Conservation (phyloP, 2,797 vertebrate species). For the Intellagama lesueurii region DNA sequence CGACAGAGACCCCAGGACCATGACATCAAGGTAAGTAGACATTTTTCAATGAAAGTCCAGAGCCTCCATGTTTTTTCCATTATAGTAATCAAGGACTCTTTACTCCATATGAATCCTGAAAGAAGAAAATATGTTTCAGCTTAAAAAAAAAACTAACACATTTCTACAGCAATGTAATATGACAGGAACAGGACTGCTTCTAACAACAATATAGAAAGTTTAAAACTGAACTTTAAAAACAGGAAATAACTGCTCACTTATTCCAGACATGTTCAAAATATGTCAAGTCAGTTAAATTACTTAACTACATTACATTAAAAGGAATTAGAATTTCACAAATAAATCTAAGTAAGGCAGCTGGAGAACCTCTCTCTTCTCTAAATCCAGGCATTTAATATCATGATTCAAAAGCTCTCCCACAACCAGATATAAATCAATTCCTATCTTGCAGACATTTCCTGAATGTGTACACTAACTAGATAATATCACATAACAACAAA, state of each 20-base stretch:
- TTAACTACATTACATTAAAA: not conserved
- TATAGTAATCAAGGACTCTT: slow-evolving; percentile 74
- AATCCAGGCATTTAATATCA: not conserved
- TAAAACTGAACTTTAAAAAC: not conserved
- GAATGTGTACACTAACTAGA: not conserved
- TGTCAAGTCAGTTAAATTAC: not conserved
- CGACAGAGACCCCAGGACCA: slow-evolving; percentile 97
- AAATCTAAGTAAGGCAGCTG: not conserved
- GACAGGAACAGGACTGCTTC: not conserved
- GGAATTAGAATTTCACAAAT: not conserved
- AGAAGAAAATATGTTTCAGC: slow-evolving; percentile 43
- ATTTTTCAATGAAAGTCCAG: slow-evolving; percentile 90
- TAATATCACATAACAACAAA: not conserved
- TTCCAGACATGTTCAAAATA: not conserved
- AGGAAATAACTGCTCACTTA: not conserved
- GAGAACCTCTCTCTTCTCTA: not conserved
- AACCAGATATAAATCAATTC: not conserved
- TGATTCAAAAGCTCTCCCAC: not conserved
- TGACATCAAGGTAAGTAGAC: slow-evolving; percentile 87
- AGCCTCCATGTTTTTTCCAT: slow-evolving; percentile 99
- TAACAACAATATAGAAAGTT: not conserved
- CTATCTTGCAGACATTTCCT: not conserved
- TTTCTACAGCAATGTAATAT: not conserved
- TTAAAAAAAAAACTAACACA: not conserved
- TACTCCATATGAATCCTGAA: slow-evolving; percentile 79